Evolutionary conservation across 2,888 invertebrate species (phyloP).

Genomic region (Trichacis sp.): DNA sequence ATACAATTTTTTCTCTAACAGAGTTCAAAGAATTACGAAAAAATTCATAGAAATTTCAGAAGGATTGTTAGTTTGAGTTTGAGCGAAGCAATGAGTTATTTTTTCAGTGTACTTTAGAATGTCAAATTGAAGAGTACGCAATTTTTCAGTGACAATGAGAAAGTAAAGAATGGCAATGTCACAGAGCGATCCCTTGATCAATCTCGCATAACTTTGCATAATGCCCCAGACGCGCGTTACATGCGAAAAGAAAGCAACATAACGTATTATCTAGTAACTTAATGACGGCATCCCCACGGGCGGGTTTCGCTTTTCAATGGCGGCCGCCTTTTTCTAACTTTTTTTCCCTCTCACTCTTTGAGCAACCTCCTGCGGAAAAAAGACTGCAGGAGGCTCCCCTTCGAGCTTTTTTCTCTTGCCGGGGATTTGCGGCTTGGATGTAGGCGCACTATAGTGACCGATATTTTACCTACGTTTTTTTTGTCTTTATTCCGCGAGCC

Average conservation of each 20-base stretch:
- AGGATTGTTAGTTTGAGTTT: no score
- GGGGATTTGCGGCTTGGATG: constrained; percentile 34
- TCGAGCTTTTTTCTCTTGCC: constrained; percentile 31
- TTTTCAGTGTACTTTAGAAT: no score
- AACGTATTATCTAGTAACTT: constrained; percentile 35
- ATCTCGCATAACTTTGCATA: constrained; percentile 40
- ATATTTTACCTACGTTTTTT: constrained; percentile 33
- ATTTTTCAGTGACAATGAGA: no score
- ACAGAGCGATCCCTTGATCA: constrained; percentile 31
- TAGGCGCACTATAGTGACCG: constrained; percentile 11
- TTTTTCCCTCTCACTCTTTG: constrained; percentile 6
- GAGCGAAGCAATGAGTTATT: no score
- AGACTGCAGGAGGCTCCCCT: constrained; percentile 24
- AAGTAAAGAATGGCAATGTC: no score
- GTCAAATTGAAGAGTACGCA: no score
- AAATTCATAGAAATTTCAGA: no score
- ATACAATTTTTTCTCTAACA: no score
- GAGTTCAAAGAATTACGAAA: no score
- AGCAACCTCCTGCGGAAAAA: constrained; percentile 30
- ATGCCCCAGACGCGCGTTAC: constrained; percentile 31
- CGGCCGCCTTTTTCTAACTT: constrained; percentile 9
- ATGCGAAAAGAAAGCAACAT: constrained; percentile 35
- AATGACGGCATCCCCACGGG: constrained; percentile 31
- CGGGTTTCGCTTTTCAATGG: constrained; percentile 20
- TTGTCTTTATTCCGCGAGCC: neutral